phyloP scores from a whole-genome alignment of 2,113 vertebrate genomes.

The Chiloscyllium plagiosum region DNA sequence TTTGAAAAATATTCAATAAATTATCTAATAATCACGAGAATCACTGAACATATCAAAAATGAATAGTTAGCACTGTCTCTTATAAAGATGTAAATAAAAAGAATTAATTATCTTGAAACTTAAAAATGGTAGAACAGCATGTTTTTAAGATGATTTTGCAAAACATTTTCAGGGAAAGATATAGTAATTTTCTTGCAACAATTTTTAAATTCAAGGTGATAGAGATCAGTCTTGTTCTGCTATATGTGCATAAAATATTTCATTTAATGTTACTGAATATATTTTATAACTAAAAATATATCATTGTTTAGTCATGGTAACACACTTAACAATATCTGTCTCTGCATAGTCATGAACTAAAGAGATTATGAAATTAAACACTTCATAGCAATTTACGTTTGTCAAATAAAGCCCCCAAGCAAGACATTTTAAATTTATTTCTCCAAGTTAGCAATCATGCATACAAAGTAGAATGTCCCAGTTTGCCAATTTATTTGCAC shows the following conservation, averaged over 20 bases:
- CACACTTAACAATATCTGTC: neutral
- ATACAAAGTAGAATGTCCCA: neutral
- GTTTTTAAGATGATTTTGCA: neutral
- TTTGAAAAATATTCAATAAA: conserved; percentile 45
- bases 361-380: neutral
- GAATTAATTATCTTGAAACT: neutral
- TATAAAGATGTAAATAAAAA: neutral
- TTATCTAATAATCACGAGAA: conserved; percentile 46
- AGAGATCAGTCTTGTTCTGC: neutral
- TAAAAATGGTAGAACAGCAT: neutral
- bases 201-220: neutral
- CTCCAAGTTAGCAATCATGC: neutral
- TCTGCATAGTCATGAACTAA: neutral
- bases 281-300: neutral
- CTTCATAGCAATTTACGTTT: neutral
- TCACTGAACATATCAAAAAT: neutral
- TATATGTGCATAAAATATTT: neutral
- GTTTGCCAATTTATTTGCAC: neutral
- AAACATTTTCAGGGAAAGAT: neutral
- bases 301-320: neutral
- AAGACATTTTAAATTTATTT: neutral
- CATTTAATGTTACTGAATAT: neutral
- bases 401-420: neutral
- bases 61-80: neutral
- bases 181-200: neutral